Conservation (phyloP, 1,140 invertebrate species). For the Philotrypesis tridentata region DNA sequence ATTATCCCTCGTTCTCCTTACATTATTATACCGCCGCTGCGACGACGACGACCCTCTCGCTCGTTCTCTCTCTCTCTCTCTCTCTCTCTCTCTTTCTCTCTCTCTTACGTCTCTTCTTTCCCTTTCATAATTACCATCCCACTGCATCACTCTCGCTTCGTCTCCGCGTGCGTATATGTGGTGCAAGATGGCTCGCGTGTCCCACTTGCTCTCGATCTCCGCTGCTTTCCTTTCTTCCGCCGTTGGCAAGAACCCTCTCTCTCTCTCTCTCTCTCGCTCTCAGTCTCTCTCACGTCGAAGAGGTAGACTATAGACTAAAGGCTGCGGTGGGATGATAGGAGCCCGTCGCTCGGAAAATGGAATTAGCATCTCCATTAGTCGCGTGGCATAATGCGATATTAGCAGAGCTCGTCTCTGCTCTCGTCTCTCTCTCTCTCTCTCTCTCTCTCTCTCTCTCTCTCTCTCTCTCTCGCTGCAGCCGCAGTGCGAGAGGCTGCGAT, state of each 20-base stretch:
- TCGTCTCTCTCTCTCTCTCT: too few relatives aligned
- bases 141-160: too few relatives aligned
- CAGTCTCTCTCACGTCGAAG: neutral
- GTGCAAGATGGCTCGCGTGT: constrained; percentile 12
- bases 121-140: constrained; percentile 28
- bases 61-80: neutral
- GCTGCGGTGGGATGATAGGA: constrained; percentile 28
- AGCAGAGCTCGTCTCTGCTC: constrained; percentile 45
- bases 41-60: neutral
- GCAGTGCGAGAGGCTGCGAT: constrained; percentile 9
- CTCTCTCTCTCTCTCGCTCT: neutral
- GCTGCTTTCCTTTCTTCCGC: constrained; percentile 9
- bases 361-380: constrained; percentile 70
- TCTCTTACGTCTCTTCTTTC: constrained; percentile 26
- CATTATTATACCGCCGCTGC: constrained; percentile 23
- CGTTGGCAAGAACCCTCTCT: neutral
- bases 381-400: constrained; percentile 66
- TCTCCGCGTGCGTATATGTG: neutral
- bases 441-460: too few relatives aligned
- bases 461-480: too few relatives aligned
- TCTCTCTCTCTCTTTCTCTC: neutral
- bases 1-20: constrained; percentile 24
- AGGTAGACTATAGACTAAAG: neutral
- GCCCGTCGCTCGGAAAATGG: constrained; percentile 54
- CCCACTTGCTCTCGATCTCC: neutral